Evolutionary conservation across 2,113 vertebrate genomes (phyloP), one percentile per base, ranked within the genome.

Genomic region (Stegostoma tigrinum): DNA sequence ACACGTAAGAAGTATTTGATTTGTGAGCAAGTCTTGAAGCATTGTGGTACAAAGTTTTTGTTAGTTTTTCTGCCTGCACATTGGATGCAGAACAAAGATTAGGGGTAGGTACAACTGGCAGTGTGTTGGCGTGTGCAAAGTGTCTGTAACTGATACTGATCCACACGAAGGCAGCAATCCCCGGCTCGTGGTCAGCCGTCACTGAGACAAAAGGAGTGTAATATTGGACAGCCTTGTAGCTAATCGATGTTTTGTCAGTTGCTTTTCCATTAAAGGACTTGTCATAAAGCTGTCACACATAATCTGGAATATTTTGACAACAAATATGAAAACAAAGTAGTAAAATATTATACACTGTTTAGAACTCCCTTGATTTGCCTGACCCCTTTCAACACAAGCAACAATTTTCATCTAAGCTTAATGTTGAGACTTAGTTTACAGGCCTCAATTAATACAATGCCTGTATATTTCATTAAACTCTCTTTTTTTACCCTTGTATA

Each of bases 91-190:
- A 52, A 90, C 52, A 34, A 14, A 90, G 87, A 90, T 90, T 52
- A 64, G 27, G 30, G 24, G 2, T 70, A 72, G 10, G 34, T 94
- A 68, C 42, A 95, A 75, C 42, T 95, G 94, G 68, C 68, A 68
- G 52, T 95, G 27, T 95, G 94, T 75, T 4, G 67, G 68, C 67
- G n/a, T 75, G 67, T 95, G 94, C 45, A 72, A 23, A 95, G 7
- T 95, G 94, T 95, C 67, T 95, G 67, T 95, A 95, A 95, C 45
- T 52, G 94, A 95, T 24, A 72, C 94, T 45, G 94, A 70, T 95
- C 70, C 94, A 95, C 23, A 34, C 34, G 27, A 75, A 75, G 67
- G 42, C 94, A 34, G 68, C 94, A 34, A 72, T 72, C 42, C 15
- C 94, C 27, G 14, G 23, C 68, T 52, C 94, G 17, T 48, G 27